Evolutionary conservation across 2,888 invertebrate species (phyloP).

Genomic region (Cheilosia pagana): DNA sequence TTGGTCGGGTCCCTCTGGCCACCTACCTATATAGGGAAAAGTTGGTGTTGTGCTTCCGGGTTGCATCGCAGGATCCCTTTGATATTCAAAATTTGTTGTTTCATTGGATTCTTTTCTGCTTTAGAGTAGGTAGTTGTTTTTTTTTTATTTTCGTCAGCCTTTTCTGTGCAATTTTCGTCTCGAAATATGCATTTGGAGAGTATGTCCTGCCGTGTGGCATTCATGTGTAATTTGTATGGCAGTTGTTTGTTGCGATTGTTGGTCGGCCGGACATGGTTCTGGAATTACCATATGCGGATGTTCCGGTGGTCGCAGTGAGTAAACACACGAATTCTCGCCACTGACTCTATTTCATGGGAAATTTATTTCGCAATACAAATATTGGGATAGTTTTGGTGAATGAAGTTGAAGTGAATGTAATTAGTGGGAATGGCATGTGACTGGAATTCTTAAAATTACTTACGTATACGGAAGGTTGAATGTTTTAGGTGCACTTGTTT

Average conservation of each 20-base stretch:
- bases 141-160: neutral
- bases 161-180: conserved; percentile 50
- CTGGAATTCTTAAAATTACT: conserved; percentile 41
- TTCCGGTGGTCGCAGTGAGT: conserved; percentile 75
- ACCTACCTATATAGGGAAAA: conserved; percentile 13
- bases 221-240: conserved; percentile 69
- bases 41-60: conserved; percentile 65
- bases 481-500: neutral
- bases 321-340: conserved; percentile 67
- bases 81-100: conserved; percentile 68
- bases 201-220: conserved; percentile 32
- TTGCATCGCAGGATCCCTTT: conserved; percentile 57
- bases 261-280: conserved; percentile 67
- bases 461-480: neutral
- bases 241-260: conserved; percentile 69
- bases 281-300: conserved; percentile 75
- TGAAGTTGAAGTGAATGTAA: conserved; percentile 66
- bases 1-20: neutral
- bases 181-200: conserved; percentile 22
- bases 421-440: conserved; percentile 61
- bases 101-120: conserved; percentile 20
- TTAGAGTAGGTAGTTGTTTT: neutral
- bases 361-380: conserved; percentile 66
- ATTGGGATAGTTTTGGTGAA: conserved; percentile 53
- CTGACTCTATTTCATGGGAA: conserved; percentile 52